Base-by-base conservation (phyloP, 2,888 invertebrate genomes). In the Leptinotarsa juncta region DNA sequence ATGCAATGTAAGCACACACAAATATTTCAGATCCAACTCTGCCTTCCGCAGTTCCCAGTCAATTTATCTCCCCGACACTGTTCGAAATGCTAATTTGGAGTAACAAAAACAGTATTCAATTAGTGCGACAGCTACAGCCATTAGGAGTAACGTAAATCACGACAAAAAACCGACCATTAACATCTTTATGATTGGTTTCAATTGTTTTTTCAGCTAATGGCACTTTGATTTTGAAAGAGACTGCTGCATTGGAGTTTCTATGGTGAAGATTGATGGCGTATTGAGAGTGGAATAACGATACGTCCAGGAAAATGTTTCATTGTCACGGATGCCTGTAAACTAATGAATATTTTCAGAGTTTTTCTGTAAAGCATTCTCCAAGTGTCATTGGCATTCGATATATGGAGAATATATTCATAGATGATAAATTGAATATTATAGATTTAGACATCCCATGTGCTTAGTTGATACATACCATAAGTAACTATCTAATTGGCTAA, bases 21-120 rank as follows among this genome's bases (percentile, higher is more conserved):
- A 57, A 14, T 12, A 57, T 57, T 57, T 23, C 15, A 57, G 4
- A 26, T 15, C 57, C 57, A 23, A 23, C 57, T 57, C 57, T 57
- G 57, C 57, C 14, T 23, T 66, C 50, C 23, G 1, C 20, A 48
- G 66, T 49, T 15, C 20, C 20, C 48, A 50, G 14, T 48, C 77
- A 67, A 80, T 80, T 77, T 76, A 79, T 76, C 77, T 70, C 78
- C 72, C 26, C 50, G 71, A 73, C 73, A 70, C 79, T 70, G 74
- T 70, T 78, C 78, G 77, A 83, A 83, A 83, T 84, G 83, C 83
- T 84, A 84, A 84, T 84, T 82, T 78, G 71, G 74, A 76, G 78
- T 81, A 82, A 84, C 83, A 84, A 84, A 84, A 84, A 83, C 83
- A 82, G 80, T 78, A 82, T 83, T 84, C 83, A 84, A 84, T 84